phyloP scores from a whole-genome alignment of 2,888 invertebrate genomes.

The Balanococcus diminutus region DNA sequence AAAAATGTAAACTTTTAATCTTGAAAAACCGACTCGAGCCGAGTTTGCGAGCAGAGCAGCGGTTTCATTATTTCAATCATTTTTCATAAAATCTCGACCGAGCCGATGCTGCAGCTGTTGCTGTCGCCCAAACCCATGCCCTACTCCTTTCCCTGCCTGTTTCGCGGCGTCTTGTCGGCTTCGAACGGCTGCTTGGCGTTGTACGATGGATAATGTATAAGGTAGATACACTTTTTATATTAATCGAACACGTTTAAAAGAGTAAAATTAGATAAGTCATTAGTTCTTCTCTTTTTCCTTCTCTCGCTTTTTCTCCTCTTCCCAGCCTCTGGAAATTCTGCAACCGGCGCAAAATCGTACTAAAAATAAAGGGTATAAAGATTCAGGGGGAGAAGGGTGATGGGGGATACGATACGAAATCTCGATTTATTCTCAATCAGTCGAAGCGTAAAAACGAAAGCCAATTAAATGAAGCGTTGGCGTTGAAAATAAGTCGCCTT shows the following conservation, averaged over 20 bases:
- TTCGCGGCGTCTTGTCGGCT: too few species aligned
- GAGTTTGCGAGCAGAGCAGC: neutral
- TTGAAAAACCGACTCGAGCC: neutral
- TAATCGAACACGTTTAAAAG: neutral
- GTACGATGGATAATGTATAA: too few species aligned
- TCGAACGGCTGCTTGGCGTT: neutral
- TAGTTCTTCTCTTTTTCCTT: neutral
- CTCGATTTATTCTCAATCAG: neutral
- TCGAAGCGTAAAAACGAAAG: neutral
- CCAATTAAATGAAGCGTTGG: neutral
- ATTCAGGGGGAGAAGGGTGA: neutral
- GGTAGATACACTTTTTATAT: neutral
- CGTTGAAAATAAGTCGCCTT: neutral
- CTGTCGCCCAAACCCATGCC: too few species aligned
- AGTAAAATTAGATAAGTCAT: neutral
- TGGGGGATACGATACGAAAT: neutral
- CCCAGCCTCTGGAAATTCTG: too few species aligned
- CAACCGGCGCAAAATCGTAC: too few species aligned
- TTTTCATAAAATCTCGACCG: constrained; percentile 6
- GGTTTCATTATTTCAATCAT: constrained; percentile 16
- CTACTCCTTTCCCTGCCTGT: too few species aligned
- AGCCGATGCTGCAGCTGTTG: neutral
- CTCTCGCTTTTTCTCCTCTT: neutral
- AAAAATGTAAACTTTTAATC: constrained; percentile 11
- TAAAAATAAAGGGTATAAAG: neutral